Percentiles rank a stretch among this genome's conserved stretches.
Evolutionary conservation across 1,140 invertebrate species (phyloP).

Genomic region (Harlomillsia oculata): DNA sequence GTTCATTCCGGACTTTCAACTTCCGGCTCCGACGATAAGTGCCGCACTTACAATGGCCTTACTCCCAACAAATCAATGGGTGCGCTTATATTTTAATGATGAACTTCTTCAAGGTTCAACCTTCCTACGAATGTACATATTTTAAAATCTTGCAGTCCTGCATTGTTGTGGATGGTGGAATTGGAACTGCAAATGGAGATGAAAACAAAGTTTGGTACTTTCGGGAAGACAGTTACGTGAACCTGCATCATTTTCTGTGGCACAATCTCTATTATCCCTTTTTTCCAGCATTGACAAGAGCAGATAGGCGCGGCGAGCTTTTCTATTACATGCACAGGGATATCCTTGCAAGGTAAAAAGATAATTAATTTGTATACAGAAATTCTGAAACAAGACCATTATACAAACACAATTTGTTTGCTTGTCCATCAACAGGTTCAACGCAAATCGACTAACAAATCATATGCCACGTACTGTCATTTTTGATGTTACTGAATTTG

Average conservation of each 20-base stretch:
- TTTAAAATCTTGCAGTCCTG: not conserved
- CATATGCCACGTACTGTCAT: no score
- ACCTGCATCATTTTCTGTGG: conserved; percentile 42
- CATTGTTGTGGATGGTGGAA: not conserved
- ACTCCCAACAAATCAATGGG: no score
- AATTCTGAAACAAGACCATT: not conserved
- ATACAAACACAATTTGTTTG: not conserved
- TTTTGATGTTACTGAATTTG: no score
- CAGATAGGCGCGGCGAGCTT: not conserved
- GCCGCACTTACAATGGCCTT: no score
- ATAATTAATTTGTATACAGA: not conserved
- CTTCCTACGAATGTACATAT: no score
- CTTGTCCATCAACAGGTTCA: no score
- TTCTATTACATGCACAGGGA: not conserved
- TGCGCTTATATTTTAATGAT: no score
- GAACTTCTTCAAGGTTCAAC: no score
- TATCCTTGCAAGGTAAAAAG: conserved; percentile 2
- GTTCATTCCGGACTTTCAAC: no score
- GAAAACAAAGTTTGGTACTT: conserved; percentile 59
- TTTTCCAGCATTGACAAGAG: not conserved
- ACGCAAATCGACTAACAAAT: no score
- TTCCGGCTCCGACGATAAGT: no score
- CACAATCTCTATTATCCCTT: not conserved
- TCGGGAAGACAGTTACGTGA: conserved; percentile 60
- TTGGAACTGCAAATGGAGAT: not conserved